Conservation (phyloP, 92 coral and sea anemone genomes). For the Porites divaricata region DNA sequence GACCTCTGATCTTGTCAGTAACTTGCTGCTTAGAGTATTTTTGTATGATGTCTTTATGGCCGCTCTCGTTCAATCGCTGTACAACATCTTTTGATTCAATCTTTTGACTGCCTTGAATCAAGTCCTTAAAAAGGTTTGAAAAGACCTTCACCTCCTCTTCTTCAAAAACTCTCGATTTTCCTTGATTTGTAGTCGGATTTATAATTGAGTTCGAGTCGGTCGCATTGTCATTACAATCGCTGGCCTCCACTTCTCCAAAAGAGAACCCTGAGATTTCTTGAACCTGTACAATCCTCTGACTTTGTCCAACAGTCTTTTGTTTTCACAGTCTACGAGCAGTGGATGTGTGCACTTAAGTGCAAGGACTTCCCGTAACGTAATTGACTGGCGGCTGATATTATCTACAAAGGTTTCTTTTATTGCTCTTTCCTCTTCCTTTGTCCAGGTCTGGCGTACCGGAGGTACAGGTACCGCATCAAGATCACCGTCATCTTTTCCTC, state of each 20-base stretch:
- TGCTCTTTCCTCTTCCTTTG: neutral
- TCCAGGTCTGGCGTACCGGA: neutral
- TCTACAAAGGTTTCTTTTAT: conserved; percentile 6
- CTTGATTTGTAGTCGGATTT: conserved; percentile 4
- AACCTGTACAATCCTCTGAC: too few relatives aligned
- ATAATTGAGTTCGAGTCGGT: neutral
- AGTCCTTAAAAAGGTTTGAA: conserved; percentile 6
- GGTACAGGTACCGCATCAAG: neutral
- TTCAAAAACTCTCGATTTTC: conserved; percentile 7
- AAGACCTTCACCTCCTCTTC: conserved; percentile 9
- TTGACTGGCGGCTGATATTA: conserved; percentile 7
- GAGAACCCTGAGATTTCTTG: too few relatives aligned
- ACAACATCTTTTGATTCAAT: neutral
- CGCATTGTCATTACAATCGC: too few relatives aligned
- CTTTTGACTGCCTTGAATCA: conserved; percentile 9
- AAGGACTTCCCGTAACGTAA: neutral
- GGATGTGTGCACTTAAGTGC: neutral
- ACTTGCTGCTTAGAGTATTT: conserved; percentile 3
- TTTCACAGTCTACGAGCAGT: neutral
- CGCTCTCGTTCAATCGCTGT: neutral
- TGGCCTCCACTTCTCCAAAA: too few relatives aligned
- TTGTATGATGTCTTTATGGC: neutral
- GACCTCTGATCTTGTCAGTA: conserved; percentile 21
- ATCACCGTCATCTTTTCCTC: neutral
- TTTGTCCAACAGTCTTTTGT: neutral